Conservation (phyloP, 2,113 vertebrate species). For the Pogona vitticeps region DNA sequence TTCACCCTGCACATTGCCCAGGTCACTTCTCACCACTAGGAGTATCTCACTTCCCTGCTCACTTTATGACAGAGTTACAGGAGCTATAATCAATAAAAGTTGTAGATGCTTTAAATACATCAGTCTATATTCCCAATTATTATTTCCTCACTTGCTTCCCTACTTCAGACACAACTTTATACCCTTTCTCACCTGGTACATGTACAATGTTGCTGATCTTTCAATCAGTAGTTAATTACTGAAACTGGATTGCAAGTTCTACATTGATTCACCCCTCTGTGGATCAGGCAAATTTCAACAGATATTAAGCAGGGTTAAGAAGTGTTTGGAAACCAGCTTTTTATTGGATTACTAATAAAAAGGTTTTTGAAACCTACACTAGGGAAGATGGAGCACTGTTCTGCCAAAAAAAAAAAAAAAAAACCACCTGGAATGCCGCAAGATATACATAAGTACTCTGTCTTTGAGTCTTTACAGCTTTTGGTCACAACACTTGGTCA, state of each 20-base stretch:
- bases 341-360: neutral
- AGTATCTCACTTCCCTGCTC: neutral
- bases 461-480: neutral
- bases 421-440: too few relatives aligned
- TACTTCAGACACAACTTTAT: neutral
- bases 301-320: neutral
- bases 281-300: neutral
- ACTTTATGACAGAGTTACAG: neutral
- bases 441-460: too few relatives aligned
- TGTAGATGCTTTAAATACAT: neutral
- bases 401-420: too few relatives aligned
- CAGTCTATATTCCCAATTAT: neutral
- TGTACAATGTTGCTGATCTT: neutral
- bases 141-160: neutral
- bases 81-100: neutral
- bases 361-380: too few relatives aligned
- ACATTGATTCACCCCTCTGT: neutral
- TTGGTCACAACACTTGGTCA: too few relatives aligned
- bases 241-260: too few relatives aligned
- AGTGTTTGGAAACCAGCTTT: too few relatives aligned
- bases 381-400: too few relatives aligned
- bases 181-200: neutral
- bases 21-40: neutral
- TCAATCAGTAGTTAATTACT: neutral
- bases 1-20: neutral